A percentile compares a stretch with the other conserved stretches of the same genome.
These are phyloP conservation scores for Erythrolamprus reginae DNA, from an alignment of 2,113 vertebrate genomes.

Conservation along the genomic window DNA sequence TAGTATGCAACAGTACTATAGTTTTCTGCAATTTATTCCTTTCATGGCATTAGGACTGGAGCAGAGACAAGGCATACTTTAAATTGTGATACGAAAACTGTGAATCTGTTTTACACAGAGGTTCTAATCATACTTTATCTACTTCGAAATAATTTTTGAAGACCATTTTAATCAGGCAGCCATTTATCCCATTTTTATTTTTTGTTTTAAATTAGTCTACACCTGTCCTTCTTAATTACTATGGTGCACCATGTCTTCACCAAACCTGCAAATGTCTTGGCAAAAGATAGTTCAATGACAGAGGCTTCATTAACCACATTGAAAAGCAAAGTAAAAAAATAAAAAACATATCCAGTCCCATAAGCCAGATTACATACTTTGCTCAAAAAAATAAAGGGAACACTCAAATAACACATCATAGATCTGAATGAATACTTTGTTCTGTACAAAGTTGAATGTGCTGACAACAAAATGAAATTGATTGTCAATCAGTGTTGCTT, in stretches of 20 bases:
- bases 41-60: background rate
- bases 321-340: background rate
- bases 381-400: too few species aligned
- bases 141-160: background rate
- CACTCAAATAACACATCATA: too few species aligned
- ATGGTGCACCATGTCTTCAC: background rate
- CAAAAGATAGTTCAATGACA: background rate
- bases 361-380: too few species aligned
- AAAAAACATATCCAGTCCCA: background rate
- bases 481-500: too few species aligned
- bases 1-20: background rate
- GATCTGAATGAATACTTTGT: too few species aligned
- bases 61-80: background rate
- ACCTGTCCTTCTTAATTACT: background rate
- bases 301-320: background rate
- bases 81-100: background rate
- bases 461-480: too few species aligned
- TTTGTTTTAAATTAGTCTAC: background rate
- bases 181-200: too few species aligned
- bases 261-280: background rate
- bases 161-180: background rate
- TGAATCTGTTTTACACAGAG: background rate
- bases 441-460: too few species aligned
- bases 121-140: too few species aligned
- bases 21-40: background rate